Evolutionary conservation across 2,888 invertebrate species (phyloP).

Genomic region (Cataglyphis altisquamis): DNA sequence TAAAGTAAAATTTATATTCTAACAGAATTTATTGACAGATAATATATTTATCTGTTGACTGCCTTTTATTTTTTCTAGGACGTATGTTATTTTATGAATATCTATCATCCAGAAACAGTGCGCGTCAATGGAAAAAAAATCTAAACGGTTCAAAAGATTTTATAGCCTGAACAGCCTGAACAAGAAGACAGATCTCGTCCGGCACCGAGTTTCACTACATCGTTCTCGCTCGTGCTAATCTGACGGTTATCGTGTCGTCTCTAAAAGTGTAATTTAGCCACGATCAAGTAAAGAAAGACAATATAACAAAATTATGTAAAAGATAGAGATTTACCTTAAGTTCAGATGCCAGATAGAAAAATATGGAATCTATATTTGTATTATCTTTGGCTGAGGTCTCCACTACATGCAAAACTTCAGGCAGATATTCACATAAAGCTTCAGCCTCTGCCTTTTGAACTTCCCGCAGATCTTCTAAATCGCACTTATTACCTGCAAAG

Average conservation of each 20-base stretch:
- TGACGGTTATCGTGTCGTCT: constrained; percentile 90
- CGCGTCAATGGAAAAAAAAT: background rate
- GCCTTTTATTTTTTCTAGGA: background rate
- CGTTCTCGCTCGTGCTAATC: constrained; percentile 76
- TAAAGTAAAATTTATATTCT: background rate
- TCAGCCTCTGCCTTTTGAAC: constrained; percentile 95
- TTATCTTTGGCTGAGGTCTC: constrained; percentile 97
- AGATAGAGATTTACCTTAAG: constrained; percentile 89
- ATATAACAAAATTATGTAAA: background rate
- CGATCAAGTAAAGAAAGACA: background rate
- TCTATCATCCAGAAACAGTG: background rate
- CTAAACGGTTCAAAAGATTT: constrained; percentile 62
- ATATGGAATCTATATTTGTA: constrained; percentile 96
- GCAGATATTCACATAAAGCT: constrained; percentile 94
- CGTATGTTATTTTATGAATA: background rate
- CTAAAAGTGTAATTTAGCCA: constrained; percentile 87
- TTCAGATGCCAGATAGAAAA: constrained; percentile 94
- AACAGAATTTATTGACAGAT: background rate
- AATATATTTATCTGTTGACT: background rate
- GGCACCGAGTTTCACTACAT: constrained; percentile 80
- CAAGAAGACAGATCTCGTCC: constrained; percentile 81
- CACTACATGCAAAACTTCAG: constrained; percentile 94
- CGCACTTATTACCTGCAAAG: constrained; percentile 92
- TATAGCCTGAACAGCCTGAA: constrained; percentile 79
- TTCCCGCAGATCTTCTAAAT: constrained; percentile 92